Conservation (phyloP, 2,888 invertebrate species). For the Trichopoda pennipes region DNA sequence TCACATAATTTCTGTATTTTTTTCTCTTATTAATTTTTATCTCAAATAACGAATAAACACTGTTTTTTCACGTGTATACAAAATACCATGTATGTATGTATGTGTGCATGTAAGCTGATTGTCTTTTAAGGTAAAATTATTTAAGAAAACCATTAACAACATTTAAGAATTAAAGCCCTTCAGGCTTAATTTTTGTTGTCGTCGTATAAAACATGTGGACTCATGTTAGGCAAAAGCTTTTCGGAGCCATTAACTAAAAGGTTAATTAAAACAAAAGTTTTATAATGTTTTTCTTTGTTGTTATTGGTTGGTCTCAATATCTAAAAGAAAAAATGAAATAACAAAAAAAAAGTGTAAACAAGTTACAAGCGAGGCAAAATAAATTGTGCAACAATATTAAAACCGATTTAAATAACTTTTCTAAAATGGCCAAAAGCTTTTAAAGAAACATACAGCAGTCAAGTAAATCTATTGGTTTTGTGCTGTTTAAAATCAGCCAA, state of each 20-base stretch:
- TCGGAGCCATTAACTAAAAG: conserved; percentile 59
- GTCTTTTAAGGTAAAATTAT: conserved; percentile 10
- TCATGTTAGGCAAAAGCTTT: conserved; percentile 44
- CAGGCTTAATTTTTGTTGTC: conserved; percentile 30
- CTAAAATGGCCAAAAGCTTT: conserved; percentile 68
- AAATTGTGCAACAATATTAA: conserved; percentile 67
- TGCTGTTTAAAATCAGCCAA: conserved; percentile 16
- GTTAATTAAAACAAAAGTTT: conserved; percentile 65
- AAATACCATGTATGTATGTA: background rate
- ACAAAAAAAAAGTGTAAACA: background rate
- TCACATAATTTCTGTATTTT: background rate
- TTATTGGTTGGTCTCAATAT: conserved; percentile 32
- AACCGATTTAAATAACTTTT: conserved; percentile 64
- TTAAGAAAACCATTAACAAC: conserved; percentile 11
- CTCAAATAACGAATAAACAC: background rate
- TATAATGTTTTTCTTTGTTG: conserved; percentile 53
- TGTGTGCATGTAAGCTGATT: background rate
- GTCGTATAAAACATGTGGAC: conserved; percentile 49
- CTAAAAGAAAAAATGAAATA: conserved; percentile 4
- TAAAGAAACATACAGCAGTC: conserved; percentile 58
- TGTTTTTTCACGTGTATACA: conserved; percentile 22
- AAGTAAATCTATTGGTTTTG: conserved; percentile 47
- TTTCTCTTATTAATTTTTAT: background rate
- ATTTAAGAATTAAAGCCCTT: conserved; percentile 42
- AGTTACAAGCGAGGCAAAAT: conserved; percentile 39